Evolutionary conservation across 2,888 invertebrate genomes (phyloP).

Genomic region (Schrankia costaestrigalis): DNA sequence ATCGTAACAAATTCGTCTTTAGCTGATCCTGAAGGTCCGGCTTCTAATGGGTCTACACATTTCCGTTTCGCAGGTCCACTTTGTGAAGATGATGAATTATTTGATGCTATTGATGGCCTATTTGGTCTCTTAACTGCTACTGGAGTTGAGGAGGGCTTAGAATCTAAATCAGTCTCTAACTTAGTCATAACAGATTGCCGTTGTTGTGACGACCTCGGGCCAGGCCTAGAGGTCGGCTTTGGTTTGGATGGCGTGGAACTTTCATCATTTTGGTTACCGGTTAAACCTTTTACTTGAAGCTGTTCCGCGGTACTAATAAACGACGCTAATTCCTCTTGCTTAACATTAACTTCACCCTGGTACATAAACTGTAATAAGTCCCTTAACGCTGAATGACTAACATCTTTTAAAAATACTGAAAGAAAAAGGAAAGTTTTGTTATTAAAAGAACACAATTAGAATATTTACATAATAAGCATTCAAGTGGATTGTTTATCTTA

Average conservation of each 20-base stretch:
- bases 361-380: conserved; percentile 87
- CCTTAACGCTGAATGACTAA: conserved; percentile 84
- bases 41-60: conserved; percentile 82
- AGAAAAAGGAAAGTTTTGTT: conserved; percentile 36
- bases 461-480: neutral
- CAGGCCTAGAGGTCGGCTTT: conserved; percentile 80
- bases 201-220: conserved; percentile 84
- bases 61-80: conserved; percentile 79
- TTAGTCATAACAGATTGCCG: conserved; percentile 83
- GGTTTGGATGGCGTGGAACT: conserved; percentile 80
- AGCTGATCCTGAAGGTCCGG: conserved; percentile 79
- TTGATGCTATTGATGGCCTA: conserved; percentile 83
- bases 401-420: conserved; percentile 85
- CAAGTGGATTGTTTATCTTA: conserved; percentile 42
- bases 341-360: conserved; percentile 86
- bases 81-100: conserved; percentile 81
- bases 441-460: conserved; percentile 2
- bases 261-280: conserved; percentile 83
- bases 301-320: conserved; percentile 87
- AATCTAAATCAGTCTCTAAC: conserved; percentile 82
- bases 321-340: conserved; percentile 85
- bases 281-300: conserved; percentile 86
- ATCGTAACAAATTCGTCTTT: conserved; percentile 79
- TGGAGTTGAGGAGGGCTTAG: conserved; percentile 83
- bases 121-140: conserved; percentile 83